Evolutionary conservation across 2,113 vertebrate genomes (phyloP).

Genomic region (Hippocampus barbouri): DNA sequence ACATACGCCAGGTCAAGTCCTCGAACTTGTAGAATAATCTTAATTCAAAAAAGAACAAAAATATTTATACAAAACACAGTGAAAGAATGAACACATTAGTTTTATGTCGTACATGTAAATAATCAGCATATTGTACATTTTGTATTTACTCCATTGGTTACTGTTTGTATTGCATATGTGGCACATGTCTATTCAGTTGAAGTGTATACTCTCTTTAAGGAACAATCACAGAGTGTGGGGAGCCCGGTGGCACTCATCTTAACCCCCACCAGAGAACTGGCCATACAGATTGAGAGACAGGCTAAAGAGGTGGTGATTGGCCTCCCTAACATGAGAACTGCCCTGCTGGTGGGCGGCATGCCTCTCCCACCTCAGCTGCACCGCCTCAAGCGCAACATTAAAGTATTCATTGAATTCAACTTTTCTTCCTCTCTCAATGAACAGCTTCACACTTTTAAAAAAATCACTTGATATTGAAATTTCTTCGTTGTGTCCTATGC

Average conservation of each 20-base stretch:
- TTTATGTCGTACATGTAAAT: no score
- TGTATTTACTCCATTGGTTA: no score
- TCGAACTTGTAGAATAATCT: no score
- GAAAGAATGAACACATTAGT: no score
- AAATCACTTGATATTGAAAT: neutral
- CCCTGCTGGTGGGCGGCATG: conserved; percentile 89
- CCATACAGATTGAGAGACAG: conserved; percentile 92
- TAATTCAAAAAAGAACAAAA: no score
- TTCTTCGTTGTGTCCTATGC: neutral
- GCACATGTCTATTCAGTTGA: neutral
- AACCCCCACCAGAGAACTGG: conserved; percentile 90
- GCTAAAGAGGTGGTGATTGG: conserved; percentile 86
- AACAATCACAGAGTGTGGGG: conserved; percentile 7
- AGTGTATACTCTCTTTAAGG: conserved; percentile 41
- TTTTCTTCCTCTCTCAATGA: neutral
- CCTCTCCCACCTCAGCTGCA: conserved; percentile 89
- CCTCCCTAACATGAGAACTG: conserved; percentile 87
- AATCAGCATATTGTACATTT: no score
- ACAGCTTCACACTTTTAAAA: neutral
- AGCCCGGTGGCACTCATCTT: conserved; percentile 80
- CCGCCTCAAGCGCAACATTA: conserved; percentile 83
- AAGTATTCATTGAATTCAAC: conserved; percentile 69
- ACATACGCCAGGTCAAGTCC: no score
- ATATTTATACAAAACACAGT: no score
- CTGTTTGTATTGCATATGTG: neutral